phyloP scores from a whole-genome alignment of 2,797 vertebrate genomes.

The Syngnathus rostellatus region DNA sequence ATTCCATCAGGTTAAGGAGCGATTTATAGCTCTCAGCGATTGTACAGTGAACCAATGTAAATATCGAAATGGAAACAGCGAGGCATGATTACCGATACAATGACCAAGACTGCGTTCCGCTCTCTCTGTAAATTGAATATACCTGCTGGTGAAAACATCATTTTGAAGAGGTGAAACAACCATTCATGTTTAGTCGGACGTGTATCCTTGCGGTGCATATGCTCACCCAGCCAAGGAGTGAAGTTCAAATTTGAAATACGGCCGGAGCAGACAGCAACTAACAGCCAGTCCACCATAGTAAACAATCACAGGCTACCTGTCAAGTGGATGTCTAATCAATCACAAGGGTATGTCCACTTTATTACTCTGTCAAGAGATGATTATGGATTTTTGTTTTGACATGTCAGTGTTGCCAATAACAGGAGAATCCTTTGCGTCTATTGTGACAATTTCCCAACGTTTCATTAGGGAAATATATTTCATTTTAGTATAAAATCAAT shows the following conservation, averaged over 20 bases:
- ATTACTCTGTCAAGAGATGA: constrained; percentile 61
- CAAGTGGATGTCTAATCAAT: constrained; percentile 62
- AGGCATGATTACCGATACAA: constrained; percentile 40
- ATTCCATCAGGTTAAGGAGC: constrained; percentile 26
- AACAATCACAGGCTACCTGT: constrained; percentile 63
- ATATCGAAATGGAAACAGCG: constrained; percentile 17
- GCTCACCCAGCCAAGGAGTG: constrained; percentile 48
- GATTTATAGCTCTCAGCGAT: constrained; percentile 21
- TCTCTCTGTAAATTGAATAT: constrained; percentile 14
- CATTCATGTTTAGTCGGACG: constrained; percentile 23
- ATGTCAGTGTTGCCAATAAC: constrained; percentile 54
- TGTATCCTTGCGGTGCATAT: constrained; percentile 28
- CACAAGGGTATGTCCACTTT: constrained; percentile 58
- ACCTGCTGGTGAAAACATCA: constrained; percentile 28
- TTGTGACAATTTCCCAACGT: constrained; percentile 50
- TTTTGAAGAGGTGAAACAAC: constrained; percentile 12
- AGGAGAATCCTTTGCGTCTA: constrained; percentile 35
- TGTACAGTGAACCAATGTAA: constrained; percentile 25
- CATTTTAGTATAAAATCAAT: constrained; percentile 20
- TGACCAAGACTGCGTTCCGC: constrained; percentile 19
- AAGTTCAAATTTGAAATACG: constrained; percentile 67
- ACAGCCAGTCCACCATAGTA: constrained; percentile 59
- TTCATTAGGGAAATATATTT: constrained; percentile 34
- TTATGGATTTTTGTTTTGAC: constrained; percentile 63
- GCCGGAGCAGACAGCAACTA: constrained; percentile 64